Conservation (phyloP, 2,888 invertebrate genomes). For the Heliconius hortense region DNA sequence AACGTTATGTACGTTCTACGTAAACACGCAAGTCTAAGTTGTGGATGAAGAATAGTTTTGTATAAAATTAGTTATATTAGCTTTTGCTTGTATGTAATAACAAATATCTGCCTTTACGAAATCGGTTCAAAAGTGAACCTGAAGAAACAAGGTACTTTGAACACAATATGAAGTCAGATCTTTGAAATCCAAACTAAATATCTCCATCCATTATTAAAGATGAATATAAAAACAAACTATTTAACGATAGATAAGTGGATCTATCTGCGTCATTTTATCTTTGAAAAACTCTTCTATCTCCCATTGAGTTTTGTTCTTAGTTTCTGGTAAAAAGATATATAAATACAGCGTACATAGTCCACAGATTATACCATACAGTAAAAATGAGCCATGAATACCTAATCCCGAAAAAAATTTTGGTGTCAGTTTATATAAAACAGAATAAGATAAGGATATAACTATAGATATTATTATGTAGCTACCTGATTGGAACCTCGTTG, state of each 20-base stretch:
- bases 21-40: no score
- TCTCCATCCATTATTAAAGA: no score
- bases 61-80: no score
- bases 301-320: constrained; percentile 49
- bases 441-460: constrained; percentile 51
- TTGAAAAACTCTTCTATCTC: constrained; percentile 47
- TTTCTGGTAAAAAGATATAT: constrained; percentile 50
- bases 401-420: constrained; percentile 54
- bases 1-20: no score
- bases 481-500: constrained; percentile 55
- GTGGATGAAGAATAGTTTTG: no score
- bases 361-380: constrained; percentile 46
- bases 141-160: no score
- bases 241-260: background rate
- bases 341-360: constrained; percentile 44
- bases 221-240: background rate
- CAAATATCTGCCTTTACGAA: background rate
- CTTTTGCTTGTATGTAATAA: no score
- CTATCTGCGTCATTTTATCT: background rate
- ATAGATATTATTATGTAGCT: constrained; percentile 51
- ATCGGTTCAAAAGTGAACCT: background rate
- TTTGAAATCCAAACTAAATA: no score
- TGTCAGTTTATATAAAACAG: constrained; percentile 55
- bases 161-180: no score
- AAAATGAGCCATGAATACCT: constrained; percentile 57